A percentile compares a stretch with the other conserved stretches of the same genome.
phyloP scores from a whole-genome alignment of 2,888 invertebrate species.

The Ceramica pisi region DNA sequence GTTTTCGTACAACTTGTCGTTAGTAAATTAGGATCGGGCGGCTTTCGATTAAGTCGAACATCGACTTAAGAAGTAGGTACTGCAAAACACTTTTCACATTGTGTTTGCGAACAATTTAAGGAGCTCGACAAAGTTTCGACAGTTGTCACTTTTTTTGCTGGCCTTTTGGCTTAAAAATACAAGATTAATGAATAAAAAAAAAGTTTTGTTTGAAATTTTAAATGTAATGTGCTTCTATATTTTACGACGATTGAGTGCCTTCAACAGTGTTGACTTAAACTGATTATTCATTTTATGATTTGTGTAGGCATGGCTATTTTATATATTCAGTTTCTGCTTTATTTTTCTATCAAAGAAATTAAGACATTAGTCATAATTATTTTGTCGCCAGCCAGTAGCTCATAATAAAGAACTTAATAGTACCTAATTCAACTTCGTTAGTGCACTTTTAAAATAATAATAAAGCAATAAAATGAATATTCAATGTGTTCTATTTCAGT shows the following conservation, averaged over 20 bases:
- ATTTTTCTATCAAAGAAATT: conserved; percentile 8
- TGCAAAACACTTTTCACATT: neutral
- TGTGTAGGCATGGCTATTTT: neutral
- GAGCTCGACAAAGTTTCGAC: neutral
- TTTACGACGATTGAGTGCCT: neutral
- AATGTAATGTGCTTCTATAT: neutral
- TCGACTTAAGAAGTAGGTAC: conserved; percentile 10
- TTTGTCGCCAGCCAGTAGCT: conserved; percentile 16
- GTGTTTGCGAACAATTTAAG: no score
- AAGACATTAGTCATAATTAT: conserved; percentile 28
- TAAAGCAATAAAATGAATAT: conserved; percentile 52
- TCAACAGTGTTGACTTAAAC: no score
- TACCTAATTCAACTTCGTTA: conserved; percentile 43
- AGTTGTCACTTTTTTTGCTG: neutral
- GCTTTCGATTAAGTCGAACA: conserved; percentile 37
- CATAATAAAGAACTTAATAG: conserved; percentile 28
- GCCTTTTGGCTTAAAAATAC: neutral
- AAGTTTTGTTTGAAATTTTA: neutral
- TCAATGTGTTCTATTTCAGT: conserved; percentile 27
- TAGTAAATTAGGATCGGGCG: conserved; percentile 53
- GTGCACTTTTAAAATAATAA: conserved; percentile 53
- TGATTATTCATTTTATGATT: neutral
- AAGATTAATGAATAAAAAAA: neutral
- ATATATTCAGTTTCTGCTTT: neutral
- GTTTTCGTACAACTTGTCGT: conserved; percentile 67